These are phyloP conservation scores for Lasioglossum baleicum DNA, from an alignment of 1,140 invertebrate species.

Conservation along the genomic window DNA sequence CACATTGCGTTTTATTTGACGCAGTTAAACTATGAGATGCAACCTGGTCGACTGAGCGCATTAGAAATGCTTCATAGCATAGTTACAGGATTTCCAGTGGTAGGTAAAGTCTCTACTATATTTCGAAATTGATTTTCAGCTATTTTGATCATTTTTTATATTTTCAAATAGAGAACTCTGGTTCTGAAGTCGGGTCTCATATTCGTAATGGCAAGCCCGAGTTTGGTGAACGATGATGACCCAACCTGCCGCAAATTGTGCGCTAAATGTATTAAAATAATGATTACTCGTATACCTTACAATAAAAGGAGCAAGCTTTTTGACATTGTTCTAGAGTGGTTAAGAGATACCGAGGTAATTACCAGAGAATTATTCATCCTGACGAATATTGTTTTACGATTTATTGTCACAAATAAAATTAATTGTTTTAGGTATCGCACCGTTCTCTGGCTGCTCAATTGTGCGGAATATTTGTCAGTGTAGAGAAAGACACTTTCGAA, in stretches of 20 bases:
- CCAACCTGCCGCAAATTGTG: slow-evolving; percentile 84
- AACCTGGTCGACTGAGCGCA: slow-evolving; percentile 90
- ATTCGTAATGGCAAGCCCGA: slow-evolving; percentile 86
- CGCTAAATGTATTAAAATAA: slow-evolving; percentile 84
- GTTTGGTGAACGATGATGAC: slow-evolving; percentile 87
- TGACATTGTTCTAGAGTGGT: slow-evolving; percentile 84
- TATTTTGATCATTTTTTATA: slow-evolving; percentile 1
- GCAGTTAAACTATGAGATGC: slow-evolving; percentile 89
- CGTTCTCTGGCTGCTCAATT: slow-evolving; percentile 83
- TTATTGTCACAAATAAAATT: background rate
- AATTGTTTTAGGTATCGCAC: slow-evolving; percentile 73
- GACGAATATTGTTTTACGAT: no score
- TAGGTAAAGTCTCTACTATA: slow-evolving; percentile 69
- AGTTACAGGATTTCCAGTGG: slow-evolving; percentile 87
- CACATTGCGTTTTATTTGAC: slow-evolving; percentile 89
- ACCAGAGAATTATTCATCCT: slow-evolving; percentile 26
- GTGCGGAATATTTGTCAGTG: slow-evolving; percentile 86
- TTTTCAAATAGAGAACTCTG: slow-evolving; percentile 81
- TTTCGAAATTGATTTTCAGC: background rate
- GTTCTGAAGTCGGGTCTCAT: slow-evolving; percentile 84
- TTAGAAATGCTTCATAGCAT: slow-evolving; percentile 91
- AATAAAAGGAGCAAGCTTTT: slow-evolving; percentile 84
- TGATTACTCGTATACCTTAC: slow-evolving; percentile 82
- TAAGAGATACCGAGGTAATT: slow-evolving; percentile 85
- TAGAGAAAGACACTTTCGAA: slow-evolving; percentile 85